Conservation (phyloP, 2,113 vertebrate species). For the Austrofundulus limnaeus region DNA sequence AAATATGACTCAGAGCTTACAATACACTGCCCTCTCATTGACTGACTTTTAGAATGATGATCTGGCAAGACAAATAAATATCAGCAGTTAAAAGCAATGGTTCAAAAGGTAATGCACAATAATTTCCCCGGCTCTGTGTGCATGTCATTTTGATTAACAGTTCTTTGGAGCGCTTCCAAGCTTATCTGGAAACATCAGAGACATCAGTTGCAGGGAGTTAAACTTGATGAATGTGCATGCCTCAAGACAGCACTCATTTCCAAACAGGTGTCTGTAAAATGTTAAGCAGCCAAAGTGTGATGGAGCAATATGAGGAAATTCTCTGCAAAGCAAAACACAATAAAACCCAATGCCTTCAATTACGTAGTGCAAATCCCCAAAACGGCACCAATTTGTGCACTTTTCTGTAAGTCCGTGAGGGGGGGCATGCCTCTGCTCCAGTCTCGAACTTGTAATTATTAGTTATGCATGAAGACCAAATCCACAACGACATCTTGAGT, state of each 20-base stretch:
- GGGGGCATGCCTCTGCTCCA: slow-evolving; percentile 35
- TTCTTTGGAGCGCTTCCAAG: slow-evolving; percentile 63
- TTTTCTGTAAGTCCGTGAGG: slow-evolving; percentile 13
- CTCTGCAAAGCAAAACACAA: slow-evolving; percentile 48
- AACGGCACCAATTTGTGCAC: slow-evolving; percentile 41
- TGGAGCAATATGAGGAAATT: slow-evolving; percentile 48
- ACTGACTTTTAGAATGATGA: slow-evolving; percentile 45
- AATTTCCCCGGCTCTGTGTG: slow-evolving; percentile 41
- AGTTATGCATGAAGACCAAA: slow-evolving; percentile 78
- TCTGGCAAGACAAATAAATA: slow-evolving; percentile 58
- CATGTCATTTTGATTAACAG: slow-evolving; percentile 68
- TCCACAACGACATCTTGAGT: slow-evolving; percentile 76
- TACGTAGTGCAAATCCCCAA: slow-evolving; percentile 48
- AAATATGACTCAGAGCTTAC: background rate
- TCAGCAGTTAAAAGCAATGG: slow-evolving; percentile 29
- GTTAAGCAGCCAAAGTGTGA: slow-evolving; percentile 50
- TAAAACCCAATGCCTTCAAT: slow-evolving; percentile 44
- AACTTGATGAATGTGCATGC: slow-evolving; percentile 60
- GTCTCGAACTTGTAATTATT: slow-evolving; percentile 72
- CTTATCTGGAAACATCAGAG: slow-evolving; percentile 67
- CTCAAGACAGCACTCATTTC: slow-evolving; percentile 55
- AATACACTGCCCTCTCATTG: slow-evolving; percentile 36
- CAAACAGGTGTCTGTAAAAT: slow-evolving; percentile 53
- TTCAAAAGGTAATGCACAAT: slow-evolving; percentile 57
- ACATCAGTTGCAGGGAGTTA: slow-evolving; percentile 65